Evolutionary conservation across 2,113 vertebrate species (phyloP).

Genomic region (Hepsetus odoe): DNA sequence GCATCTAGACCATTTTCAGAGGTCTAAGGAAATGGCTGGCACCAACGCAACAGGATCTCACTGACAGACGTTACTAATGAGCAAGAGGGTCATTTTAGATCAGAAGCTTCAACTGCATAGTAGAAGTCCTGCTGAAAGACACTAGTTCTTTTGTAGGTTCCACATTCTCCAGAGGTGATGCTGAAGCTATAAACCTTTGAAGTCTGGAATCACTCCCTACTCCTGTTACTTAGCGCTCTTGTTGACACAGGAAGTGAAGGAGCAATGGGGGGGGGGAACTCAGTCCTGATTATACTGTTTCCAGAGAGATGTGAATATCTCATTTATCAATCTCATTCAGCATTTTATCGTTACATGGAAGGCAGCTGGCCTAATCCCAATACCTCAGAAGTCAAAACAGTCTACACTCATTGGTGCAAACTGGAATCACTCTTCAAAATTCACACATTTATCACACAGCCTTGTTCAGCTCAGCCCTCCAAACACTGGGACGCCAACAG

Average conservation of each 20-base stretch:
- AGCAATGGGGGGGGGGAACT: constrained; percentile 33
- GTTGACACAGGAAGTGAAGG: constrained; percentile 61
- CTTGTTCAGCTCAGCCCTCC: constrained; percentile 37
- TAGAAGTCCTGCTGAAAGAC: not conserved
- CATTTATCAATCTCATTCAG: constrained; percentile 32
- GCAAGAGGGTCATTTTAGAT: not conserved
- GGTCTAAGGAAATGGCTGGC: not conserved
- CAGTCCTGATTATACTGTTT: not conserved
- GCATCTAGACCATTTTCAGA: not conserved
- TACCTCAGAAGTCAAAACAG: constrained; percentile 21
- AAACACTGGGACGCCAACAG: constrained; percentile 30
- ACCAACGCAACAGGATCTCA: not conserved
- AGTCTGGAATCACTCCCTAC: constrained; percentile 17
- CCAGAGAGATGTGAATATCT: constrained; percentile 19
- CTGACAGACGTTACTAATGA: not conserved
- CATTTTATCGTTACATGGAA: not conserved
- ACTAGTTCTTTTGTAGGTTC: not conserved
- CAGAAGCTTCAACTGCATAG: not conserved
- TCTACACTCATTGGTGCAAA: constrained; percentile 38
- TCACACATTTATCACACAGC: constrained; percentile 33
- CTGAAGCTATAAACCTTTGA: constrained; percentile 56
- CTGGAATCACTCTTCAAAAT: constrained; percentile 22
- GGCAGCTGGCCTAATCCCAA: constrained; percentile 13
- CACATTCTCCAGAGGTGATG: constrained; percentile 36
- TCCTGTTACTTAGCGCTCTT: constrained; percentile 43